Base-by-base conservation (phyloP, 1,140 invertebrate species). In the Eubasilissa regina region DNA sequence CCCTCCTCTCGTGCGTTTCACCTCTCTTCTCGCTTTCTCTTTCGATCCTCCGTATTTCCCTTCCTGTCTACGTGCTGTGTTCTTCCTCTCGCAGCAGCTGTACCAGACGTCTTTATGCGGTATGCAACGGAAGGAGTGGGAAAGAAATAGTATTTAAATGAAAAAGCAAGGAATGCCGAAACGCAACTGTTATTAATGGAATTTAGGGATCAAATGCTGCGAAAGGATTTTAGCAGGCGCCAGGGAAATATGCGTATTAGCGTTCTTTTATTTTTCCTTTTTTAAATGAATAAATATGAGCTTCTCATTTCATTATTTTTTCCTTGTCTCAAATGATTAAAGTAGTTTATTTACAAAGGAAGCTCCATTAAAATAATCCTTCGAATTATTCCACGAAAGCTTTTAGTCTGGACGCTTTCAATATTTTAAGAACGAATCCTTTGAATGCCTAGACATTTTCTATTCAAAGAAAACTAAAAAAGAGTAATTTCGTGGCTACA, bases 221-320 rank as follows among this genome's bases (percentile, higher is more conserved):
- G 45, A 77, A 77, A 77, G 75, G 75, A 77, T 77, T 77, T 60
- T 43, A 76, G 47, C 43, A 68, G 73, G 73, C 73, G 73, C 58
- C 73, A 15, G 44, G 58, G 53, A 47, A 75, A 75, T 75, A 60
- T 25, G 58, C 73, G 21, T 75, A 75, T 75, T 56, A 56, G 73
- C 43, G 53, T 58, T 45, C 44, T 68, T 68, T 68, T 21, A 45
- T 47, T 47, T 3, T 25, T 43, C 45, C 68, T 25, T 72, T 44
- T 17, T 45, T 47, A 45, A 51, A 44, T 25, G 11, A 72, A 72
- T 51, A 47, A 51, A 51, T 51, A 44, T 51, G 25, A 35, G 25
- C 25, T 35, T 35, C 25, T 35, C 25, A 35, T 35, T 21, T 56
- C 53, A 17, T 12, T 58, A 25, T 48, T 6, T 17, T n/a, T 47